phyloP scores from a whole-genome alignment of 1,140 invertebrate species.

The Acromyrmex echinatior region DNA sequence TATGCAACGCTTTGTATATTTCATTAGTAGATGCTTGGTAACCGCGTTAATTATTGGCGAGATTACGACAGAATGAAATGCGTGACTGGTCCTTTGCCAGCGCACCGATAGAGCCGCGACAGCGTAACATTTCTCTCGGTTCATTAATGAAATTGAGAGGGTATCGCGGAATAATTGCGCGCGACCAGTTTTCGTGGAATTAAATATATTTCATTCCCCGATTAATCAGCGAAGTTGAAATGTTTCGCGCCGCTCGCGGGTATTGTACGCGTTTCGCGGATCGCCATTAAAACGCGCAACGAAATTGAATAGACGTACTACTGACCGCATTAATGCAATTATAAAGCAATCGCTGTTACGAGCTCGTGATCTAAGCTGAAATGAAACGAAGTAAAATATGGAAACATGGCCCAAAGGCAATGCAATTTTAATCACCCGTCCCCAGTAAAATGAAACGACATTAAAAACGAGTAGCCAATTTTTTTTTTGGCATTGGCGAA shows the following conservation, averaged over 20 bases:
- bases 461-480: constrained; percentile 20
- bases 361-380: constrained; percentile 32
- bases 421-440: constrained; percentile 30
- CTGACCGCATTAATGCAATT: constrained; percentile 57
- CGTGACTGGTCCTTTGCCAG: constrained; percentile 30
- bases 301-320: constrained; percentile 44
- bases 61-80: constrained; percentile 55
- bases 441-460: constrained; percentile 19
- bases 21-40: constrained; percentile 48
- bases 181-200: constrained; percentile 46
- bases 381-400: constrained; percentile 37
- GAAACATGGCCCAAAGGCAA: background rate
- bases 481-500: background rate
- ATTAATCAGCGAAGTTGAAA: constrained; percentile 61
- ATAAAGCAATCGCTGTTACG: constrained; percentile 49
- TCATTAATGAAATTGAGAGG: constrained; percentile 59
- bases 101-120: background rate
- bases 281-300: constrained; percentile 40
- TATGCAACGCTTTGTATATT: constrained; percentile 36
- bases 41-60: constrained; percentile 50
- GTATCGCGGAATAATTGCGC: constrained; percentile 54
- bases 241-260: constrained; percentile 30
- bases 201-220: constrained; percentile 57
- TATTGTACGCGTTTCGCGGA: constrained; percentile 3
- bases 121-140: constrained; percentile 45